A percentile compares a stretch with the other conserved stretches of the same genome.
Conservation (phyloP, 2,113 vertebrate species). For the Pedionomus torquatus region DNA sequence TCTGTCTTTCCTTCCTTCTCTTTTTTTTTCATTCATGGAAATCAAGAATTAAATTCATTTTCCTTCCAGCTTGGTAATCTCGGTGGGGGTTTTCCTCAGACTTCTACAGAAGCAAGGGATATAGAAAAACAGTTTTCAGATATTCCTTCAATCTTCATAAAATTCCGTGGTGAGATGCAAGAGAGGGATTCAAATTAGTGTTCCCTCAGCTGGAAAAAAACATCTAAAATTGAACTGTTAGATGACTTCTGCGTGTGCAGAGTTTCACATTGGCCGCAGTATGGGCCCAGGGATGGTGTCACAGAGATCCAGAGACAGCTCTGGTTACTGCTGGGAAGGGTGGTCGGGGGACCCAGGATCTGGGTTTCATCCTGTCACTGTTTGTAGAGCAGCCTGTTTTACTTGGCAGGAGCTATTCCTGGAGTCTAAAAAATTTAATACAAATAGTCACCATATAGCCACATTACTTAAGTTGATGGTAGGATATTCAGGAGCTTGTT, state of each 20-base stretch:
- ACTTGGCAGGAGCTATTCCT: neutral
- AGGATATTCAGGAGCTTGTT: neutral
- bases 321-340: neutral
- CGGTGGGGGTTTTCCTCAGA: neutral
- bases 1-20: neutral
- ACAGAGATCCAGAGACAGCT: neutral
- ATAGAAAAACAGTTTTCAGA: neutral
- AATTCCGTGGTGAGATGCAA: neutral
- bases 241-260: neutral
- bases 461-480: neutral
- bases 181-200: neutral
- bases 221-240: neutral
- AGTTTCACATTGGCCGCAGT: neutral
- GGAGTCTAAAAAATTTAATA: neutral
- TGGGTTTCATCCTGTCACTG: rapidly evolving
- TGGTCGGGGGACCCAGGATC: neutral
- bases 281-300: neutral
- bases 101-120: neutral
- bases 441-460: neutral
- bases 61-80: neutral
- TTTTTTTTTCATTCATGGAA: neutral
- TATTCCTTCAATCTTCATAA: neutral
- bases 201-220: neutral
- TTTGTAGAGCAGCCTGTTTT: neutral
- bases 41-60: neutral